These are phyloP conservation scores for Conistra vaccinii DNA, from an alignment of 2,888 invertebrate species.

Conservation along the genomic window DNA sequence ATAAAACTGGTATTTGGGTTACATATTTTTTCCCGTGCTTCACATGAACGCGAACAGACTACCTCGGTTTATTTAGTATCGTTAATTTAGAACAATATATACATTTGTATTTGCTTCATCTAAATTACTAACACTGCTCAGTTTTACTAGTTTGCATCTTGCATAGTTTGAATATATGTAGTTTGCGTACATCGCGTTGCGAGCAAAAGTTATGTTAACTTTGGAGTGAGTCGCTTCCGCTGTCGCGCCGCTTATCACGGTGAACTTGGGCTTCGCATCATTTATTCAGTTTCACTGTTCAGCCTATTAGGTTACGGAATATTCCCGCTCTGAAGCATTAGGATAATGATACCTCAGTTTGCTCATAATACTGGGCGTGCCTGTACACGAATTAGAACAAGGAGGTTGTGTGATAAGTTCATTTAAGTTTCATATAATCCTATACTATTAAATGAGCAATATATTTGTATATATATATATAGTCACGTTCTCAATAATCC, in stretches of 20 bases:
- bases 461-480: too few species aligned
- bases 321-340: slow-evolving; percentile 73
- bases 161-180: slow-evolving; percentile 14
- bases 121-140: slow-evolving; percentile 50
- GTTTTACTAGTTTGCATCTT: slow-evolving; percentile 33
- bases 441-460: too few species aligned
- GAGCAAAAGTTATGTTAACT: slow-evolving; percentile 18
- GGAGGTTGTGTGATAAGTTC: slow-evolving; percentile 17
- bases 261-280: slow-evolving; percentile 60
- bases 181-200: neutral
- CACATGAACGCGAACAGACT: slow-evolving; percentile 27
- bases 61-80: slow-evolving; percentile 33
- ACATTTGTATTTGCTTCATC: slow-evolving; percentile 42
- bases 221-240: slow-evolving; percentile 21
- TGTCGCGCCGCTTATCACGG: slow-evolving; percentile 40
- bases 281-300: slow-evolving; percentile 77
- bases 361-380: slow-evolving; percentile 55
- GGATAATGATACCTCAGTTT: slow-evolving; percentile 73
- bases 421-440: neutral
- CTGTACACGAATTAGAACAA: slow-evolving; percentile 56
- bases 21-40: slow-evolving; percentile 13
- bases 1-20: slow-evolving; percentile 15
- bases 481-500: too few species aligned
- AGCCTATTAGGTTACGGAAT: slow-evolving; percentile 75
- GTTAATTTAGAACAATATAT: slow-evolving; percentile 53